Percentiles rank a stretch among this genome's conserved stretches.
These are phyloP conservation scores for Verasper variegatus DNA, from an alignment of 2,113 vertebrate genomes.

Conservation along the genomic window DNA sequence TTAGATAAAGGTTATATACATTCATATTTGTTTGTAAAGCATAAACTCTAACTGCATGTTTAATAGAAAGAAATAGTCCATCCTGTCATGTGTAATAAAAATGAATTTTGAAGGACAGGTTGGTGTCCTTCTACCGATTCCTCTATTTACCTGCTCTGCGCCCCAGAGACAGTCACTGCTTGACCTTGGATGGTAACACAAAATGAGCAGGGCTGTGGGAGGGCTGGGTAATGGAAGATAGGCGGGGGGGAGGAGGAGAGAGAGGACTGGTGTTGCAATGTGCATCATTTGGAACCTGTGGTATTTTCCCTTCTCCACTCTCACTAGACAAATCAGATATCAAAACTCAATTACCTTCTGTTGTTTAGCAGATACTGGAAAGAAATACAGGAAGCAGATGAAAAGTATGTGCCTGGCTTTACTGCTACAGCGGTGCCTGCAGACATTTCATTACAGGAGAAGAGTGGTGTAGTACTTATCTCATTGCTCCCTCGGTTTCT, in stretches of 20 bases:
- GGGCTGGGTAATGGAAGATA: constrained; percentile 11
- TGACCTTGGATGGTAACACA: constrained; percentile 56
- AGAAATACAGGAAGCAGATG: constrained; percentile 11
- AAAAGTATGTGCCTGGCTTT: constrained; percentile 5
- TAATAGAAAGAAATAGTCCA: no score
- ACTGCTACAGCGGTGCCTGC: not conserved
- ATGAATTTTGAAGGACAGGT: constrained; percentile 42
- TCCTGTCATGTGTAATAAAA: not conserved
- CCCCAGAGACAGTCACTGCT: constrained; percentile 35
- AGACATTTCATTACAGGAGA: constrained; percentile 27
- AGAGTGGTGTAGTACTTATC: not conserved
- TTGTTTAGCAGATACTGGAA: constrained; percentile 3
- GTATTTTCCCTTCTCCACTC: constrained; percentile 3
- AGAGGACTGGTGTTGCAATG: not conserved
- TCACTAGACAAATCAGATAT: constrained; percentile 18
- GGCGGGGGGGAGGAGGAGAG: not conserved
- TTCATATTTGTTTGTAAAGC: not conserved
- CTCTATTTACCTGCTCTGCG: constrained; percentile 20
- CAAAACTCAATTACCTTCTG: constrained; percentile 7
- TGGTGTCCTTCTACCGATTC: constrained; percentile 5
- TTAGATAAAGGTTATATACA: not conserved
- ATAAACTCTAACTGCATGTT: no score
- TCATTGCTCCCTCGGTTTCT: not conserved
- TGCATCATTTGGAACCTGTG: constrained; percentile 19
- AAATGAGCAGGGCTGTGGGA: constrained; percentile 38